Evolutionary conservation across 2,888 invertebrate species (phyloP), one percentile per base, ranked within the genome.

Genomic region (Heliconius sara): DNA sequence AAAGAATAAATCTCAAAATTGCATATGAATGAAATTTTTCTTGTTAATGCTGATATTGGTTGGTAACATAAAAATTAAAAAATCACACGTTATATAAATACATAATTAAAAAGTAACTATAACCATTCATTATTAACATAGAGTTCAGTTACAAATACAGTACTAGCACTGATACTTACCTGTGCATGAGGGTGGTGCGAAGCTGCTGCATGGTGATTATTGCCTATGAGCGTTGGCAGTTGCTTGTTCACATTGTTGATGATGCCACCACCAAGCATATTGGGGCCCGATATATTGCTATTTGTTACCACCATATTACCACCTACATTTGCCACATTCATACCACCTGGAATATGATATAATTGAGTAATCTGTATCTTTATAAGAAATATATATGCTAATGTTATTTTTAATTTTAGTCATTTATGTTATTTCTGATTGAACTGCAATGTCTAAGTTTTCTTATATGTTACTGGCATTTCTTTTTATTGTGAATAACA

Each of bases 281-380:
- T 97, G 87, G 97, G 96, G 81, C 96, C 96, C 84, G 96, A 96
- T 95, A 96, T 96, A 87, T 96, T 96, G 88, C 96, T 97, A 88
- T 97, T 98, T 39, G 97, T 97, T 96, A 98, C 97, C 86, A 98
- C 97, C 97, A 98, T 97, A 84, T 93, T 95, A 87, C 97, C 97
- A 83, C 96, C 96, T 72, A 96, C 96, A 87, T 95, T 96, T 87
- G 90, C 90, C 81, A 96, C 97, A 86, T 96, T 97, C 96, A 97
- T 97, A 84, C 96, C 97, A 95, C 92, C 91, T 90, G 76, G 67
- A 60, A 60, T 16, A 25, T 63, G 10, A 16, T 47, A 19, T 43
- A 16, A 6, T 39, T 63, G 10, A 74, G n/a, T 39, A 60, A 74
- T 19, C 63, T 63, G 13, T n/a, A 52, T 25, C n/a, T 12, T 43